Conservation (phyloP, 2,113 vertebrate genomes). For the Eudyptes chrysolophus region DNA sequence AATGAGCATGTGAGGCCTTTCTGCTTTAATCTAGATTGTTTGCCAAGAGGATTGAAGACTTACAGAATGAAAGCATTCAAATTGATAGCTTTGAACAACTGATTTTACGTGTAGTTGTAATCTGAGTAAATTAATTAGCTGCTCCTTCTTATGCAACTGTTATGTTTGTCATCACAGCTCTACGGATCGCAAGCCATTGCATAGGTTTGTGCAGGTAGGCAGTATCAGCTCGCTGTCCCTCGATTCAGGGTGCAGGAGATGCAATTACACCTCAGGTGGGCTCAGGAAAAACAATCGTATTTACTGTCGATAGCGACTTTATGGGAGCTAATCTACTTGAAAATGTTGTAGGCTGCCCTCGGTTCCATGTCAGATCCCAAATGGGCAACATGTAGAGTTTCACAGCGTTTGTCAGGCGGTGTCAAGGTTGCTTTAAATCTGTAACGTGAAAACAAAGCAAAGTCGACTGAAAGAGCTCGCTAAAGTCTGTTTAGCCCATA, state of each 20-base stretch:
- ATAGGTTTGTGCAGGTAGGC: neutral
- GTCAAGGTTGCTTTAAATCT: constrained; percentile 75
- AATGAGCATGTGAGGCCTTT: constrained; percentile 51
- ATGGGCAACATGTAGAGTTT: constrained; percentile 51
- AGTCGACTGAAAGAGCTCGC: constrained; percentile 46
- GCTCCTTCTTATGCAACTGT: neutral
- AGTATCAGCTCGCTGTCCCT: neutral
- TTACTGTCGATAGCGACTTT: neutral
- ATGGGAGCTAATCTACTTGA: neutral
- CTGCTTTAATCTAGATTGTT: constrained; percentile 8
- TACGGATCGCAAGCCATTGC: neutral
- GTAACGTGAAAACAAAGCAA: constrained; percentile 80
- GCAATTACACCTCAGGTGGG: neutral
- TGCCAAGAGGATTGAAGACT: constrained; percentile 4
- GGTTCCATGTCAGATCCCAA: constrained; percentile 46
- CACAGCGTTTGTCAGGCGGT: constrained; percentile 65
- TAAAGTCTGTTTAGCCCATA: constrained; percentile 76
- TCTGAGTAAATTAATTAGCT: constrained; percentile 37
- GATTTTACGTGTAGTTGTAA: constrained; percentile 4
- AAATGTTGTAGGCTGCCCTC: neutral
- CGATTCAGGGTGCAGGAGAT: neutral
- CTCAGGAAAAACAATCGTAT: neutral
- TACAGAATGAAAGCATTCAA: neutral
- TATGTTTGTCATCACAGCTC: neutral
- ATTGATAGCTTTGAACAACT: neutral